Percentiles rank a stretch among this genome's conserved stretches.
Conservation (phyloP, 2,797 vertebrate species). For the Silurus lanzhouensis region DNA sequence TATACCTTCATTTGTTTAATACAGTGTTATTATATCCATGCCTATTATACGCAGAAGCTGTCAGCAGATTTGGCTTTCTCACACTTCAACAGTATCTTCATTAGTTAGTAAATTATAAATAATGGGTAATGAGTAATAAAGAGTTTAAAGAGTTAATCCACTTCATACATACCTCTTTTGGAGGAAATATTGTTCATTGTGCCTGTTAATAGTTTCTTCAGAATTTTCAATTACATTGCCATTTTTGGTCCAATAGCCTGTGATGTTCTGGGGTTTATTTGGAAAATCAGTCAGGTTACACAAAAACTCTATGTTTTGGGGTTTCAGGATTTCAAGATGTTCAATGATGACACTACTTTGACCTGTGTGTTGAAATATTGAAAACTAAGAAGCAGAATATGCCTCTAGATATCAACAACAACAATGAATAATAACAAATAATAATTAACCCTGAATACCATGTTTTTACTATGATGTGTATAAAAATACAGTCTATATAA, state of each 20-base stretch:
- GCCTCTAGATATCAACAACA: not conserved
- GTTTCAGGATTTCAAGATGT: slow-evolving; percentile 60
- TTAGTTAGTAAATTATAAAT: not conserved
- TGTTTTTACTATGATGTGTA: not conserved
- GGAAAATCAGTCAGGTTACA: slow-evolving; percentile 71
- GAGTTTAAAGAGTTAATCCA: not conserved
- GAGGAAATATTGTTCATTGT: slow-evolving; percentile 64
- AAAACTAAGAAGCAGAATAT: slow-evolving; percentile 24
- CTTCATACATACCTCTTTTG: slow-evolving; percentile 62
- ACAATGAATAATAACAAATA: not conserved
- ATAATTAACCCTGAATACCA: not conserved
- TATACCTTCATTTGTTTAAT: not conserved
- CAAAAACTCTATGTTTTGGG: slow-evolving; percentile 68
- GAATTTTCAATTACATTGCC: slow-evolving; percentile 64
- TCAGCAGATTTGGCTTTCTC: not conserved
- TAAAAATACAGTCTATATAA: no score
- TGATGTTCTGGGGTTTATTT: slow-evolving; percentile 59
- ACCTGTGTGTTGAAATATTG: slow-evolving; percentile 57
- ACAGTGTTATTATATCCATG: no score
- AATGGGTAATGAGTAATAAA: not conserved
- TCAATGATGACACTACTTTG: slow-evolving; percentile 56
- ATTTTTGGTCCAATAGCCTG: slow-evolving; percentile 78
- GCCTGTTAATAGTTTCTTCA: slow-evolving; percentile 49
- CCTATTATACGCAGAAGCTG: not conserved
- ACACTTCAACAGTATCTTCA: not conserved